A percentile compares a stretch with the other conserved stretches of the same genome.
These are phyloP conservation scores for Cryptocephalus primarius DNA, from an alignment of 2,888 invertebrate species.

Conservation along the genomic window DNA sequence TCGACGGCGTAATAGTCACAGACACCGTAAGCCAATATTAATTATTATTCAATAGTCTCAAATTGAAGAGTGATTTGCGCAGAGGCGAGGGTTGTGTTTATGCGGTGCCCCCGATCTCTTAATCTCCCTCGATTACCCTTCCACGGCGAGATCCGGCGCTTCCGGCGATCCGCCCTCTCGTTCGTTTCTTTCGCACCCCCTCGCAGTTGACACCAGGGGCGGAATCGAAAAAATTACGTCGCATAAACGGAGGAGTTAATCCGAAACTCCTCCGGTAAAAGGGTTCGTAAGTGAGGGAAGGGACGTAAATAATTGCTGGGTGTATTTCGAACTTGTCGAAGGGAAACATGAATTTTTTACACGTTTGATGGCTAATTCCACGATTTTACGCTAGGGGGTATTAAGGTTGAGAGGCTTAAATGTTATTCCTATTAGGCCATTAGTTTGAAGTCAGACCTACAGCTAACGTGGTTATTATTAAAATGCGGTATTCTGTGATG, in stretches of 20 bases:
- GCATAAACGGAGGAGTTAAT: neutral
- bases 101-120: constrained; percentile 34
- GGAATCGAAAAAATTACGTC: constrained; percentile 7
- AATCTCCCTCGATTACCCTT: constrained; percentile 34
- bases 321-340: no score
- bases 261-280: neutral
- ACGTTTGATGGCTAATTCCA: no score
- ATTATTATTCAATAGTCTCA: constrained; percentile 31
- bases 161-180: constrained; percentile 19
- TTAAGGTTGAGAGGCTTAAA: no score
- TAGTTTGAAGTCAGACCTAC: no score
- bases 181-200: constrained; percentile 9
- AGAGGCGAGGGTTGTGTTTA: constrained; percentile 30
- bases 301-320: no score
- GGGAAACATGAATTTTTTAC: no score
- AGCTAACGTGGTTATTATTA: no score
- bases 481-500: no score
- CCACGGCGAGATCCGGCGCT: constrained; percentile 22
- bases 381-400: no score
- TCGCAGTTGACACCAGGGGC: constrained; percentile 2
- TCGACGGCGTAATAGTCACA: neutral
- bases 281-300: no score
- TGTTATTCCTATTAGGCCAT: no score
- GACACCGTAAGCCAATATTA: constrained; percentile 30
- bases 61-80: constrained; percentile 33